Base-by-base conservation (phyloP, 2,888 invertebrate genomes). In the Thera obeliscata region DNA sequence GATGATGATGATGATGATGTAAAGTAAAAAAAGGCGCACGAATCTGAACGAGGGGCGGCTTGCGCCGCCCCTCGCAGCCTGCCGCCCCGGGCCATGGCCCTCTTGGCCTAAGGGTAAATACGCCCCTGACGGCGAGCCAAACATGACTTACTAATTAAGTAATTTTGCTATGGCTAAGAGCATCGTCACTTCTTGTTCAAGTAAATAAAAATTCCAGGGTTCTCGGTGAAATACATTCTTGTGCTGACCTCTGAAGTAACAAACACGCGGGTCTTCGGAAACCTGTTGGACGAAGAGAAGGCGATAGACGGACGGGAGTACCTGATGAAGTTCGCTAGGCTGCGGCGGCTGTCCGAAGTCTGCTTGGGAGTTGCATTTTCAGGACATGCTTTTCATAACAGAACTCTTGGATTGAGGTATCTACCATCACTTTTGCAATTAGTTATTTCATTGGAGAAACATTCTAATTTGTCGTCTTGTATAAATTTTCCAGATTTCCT, bases 351-450 rank as follows among this genome's bases (percentile, higher is more conserved):
- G 2, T 88, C 89, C 2, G 92, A 94, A 69, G 94, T 94, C 46
- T 94, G 94, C 65, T 81, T 94, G 4, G 94, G 94, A 0, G 87
- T 94, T 0, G 91, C 92, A 0, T 94, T 94, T 77, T 94, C 94
- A 0, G 94, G 94, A 7, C 93, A 93, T 61, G 90, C 93, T 1
- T 94, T 94, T 64, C 78, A 87, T 66, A 90, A 93, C 59, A 84
- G 90, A 62, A 92, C 92, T n/a, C 79, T 92, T 49, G 92, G 92
- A 3, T 74, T 92, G 57, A 92, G 92, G 92, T 91, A 50, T 46
- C 8, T 35, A 7, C 22, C 12, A 12, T 3, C 8, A 56, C 12
- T 38, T 56, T 52, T 33, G 22, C 22, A 52, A 7, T 46, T 0
- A 46, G 9, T 46, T 46, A 2, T 46, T 8, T 7, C 43, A 2